Evolutionary conservation across 2,888 invertebrate genomes (phyloP).

Genomic region (Alitta virens): DNA sequence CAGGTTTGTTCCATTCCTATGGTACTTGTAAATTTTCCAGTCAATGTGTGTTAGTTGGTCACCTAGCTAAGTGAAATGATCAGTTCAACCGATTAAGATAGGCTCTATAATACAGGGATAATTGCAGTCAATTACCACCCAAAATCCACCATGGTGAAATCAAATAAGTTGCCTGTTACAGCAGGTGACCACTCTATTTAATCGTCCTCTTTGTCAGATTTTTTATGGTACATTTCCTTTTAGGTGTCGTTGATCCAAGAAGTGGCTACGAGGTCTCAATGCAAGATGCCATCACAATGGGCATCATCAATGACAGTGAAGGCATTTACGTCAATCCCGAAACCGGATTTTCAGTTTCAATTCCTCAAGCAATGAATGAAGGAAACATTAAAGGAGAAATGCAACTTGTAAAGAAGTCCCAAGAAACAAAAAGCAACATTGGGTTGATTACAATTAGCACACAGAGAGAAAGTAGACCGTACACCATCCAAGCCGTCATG

Average conservation of each 20-base stretch:
- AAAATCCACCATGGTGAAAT: too few relatives aligned
- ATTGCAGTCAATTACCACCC: too few relatives aligned
- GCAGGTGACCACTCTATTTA: too few relatives aligned
- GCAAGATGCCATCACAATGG: slow-evolving; percentile 42
- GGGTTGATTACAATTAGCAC: slow-evolving; percentile 55
- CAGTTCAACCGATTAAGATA: too few relatives aligned
- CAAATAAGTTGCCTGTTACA: too few relatives aligned
- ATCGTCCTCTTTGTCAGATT: too few relatives aligned
- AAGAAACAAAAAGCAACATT: slow-evolving; percentile 49
- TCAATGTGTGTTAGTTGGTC: too few relatives aligned
- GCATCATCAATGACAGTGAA: slow-evolving; percentile 40
- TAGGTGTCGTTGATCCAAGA: slow-evolving; percentile 28
- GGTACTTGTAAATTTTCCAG: too few relatives aligned
- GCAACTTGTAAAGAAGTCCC: slow-evolving; percentile 39
- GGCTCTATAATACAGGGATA: too few relatives aligned
- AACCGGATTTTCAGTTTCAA: slow-evolving; percentile 35
- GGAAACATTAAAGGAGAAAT: slow-evolving; percentile 40
- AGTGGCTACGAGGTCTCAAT: slow-evolving; percentile 29
- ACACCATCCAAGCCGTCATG: slow-evolving; percentile 19
- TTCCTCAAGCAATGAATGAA: slow-evolving; percentile 44
- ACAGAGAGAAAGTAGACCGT: slow-evolving; percentile 30
- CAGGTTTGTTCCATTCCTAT: too few relatives aligned
- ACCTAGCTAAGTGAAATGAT: too few relatives aligned
- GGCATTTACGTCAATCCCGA: slow-evolving; percentile 38
- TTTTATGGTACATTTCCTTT: too few relatives aligned